phyloP scores from a whole-genome alignment of 2,113 vertebrate genomes.

The Aegotheles bennettii region DNA sequence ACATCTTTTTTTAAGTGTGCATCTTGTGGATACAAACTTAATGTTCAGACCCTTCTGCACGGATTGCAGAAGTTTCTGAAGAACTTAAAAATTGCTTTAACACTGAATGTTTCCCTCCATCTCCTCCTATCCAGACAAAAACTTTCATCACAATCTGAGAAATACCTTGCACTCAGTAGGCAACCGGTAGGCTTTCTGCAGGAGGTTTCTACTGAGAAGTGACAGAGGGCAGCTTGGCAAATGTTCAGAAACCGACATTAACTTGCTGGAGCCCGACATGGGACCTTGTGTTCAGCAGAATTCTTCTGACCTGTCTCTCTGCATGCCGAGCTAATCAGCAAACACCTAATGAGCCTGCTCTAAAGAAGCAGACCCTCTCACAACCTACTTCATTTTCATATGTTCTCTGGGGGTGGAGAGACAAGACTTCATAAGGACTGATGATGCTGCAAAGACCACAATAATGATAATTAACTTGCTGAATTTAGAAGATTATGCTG shows the following conservation, averaged over 20 bases:
- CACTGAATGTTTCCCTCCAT: neutral
- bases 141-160: constrained; percentile 80
- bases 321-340: constrained; percentile 91
- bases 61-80: neutral
- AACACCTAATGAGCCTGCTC: constrained; percentile 96
- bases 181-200: constrained; percentile 73
- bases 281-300: constrained; percentile 98
- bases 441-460: constrained; percentile 99
- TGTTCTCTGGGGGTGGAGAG: constrained; percentile 87
- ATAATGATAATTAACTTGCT: constrained; percentile 99
- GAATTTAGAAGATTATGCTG: constrained; percentile 99
- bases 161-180: constrained; percentile 76
- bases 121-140: neutral
- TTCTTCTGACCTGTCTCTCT: constrained; percentile 89
- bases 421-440: constrained; percentile 99
- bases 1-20: neutral
- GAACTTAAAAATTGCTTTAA: neutral
- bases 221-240: constrained; percentile 91
- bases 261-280: constrained; percentile 87
- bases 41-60: neutral
- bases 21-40: neutral
- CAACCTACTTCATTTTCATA: constrained; percentile 84
- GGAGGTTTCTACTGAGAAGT: constrained; percentile 77
- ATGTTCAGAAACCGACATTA: constrained; percentile 84
- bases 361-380: constrained; percentile 87